These are phyloP conservation scores for Gymnocypris eckloni DNA, from an alignment of 2,797 vertebrate species.

Conservation along the genomic window DNA sequence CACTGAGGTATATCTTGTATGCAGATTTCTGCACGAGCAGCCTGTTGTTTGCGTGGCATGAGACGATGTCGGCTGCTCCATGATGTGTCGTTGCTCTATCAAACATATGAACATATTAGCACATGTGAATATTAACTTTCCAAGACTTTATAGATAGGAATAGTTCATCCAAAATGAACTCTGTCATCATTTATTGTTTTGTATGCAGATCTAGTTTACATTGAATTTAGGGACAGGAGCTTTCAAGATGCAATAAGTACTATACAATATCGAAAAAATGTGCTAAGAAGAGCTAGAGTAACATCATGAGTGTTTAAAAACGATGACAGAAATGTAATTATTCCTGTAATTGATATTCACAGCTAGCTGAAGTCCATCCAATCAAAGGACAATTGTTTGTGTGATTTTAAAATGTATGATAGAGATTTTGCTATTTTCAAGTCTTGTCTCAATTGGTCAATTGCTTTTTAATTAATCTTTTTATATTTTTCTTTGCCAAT, in stretches of 20 bases:
- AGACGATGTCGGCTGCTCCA: conserved; percentile 31
- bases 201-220: not conserved
- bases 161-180: not conserved
- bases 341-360: not conserved
- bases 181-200: not conserved
- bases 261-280: not conserved
- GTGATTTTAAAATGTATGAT: not conserved
- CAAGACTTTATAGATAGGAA: not conserved
- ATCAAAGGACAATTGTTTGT: not conserved
- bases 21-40: conserved; percentile 43
- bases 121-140: not conserved
- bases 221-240: not conserved
- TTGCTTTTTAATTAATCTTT: not conserved
- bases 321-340: not conserved
- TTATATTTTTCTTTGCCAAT: not conserved
- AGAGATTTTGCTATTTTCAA: conserved; percentile 1
- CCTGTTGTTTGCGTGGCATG: conserved; percentile 47
- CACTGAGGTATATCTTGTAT: conserved; percentile 33
- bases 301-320: not conserved
- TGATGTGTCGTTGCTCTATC: conserved; percentile 34
- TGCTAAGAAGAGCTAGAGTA: not conserved
- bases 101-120: conserved; percentile 35
- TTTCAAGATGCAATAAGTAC: not conserved
- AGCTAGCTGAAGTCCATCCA: not conserved
- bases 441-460: not conserved